These are phyloP conservation scores for Muscicapa adusta DNA, from an alignment of 2,113 vertebrate species.

Conservation along the genomic window DNA sequence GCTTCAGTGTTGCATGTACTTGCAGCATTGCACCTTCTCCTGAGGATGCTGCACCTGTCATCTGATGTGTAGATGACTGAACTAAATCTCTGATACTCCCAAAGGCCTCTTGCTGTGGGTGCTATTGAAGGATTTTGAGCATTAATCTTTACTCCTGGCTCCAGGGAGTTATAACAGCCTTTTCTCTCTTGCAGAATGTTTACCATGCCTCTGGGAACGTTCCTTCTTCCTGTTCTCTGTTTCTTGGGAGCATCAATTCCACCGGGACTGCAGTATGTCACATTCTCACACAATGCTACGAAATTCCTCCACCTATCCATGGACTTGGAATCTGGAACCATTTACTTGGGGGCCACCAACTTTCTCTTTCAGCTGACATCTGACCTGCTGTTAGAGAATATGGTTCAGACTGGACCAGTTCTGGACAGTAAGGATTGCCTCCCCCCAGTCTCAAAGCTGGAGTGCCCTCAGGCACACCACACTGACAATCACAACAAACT, in stretches of 20 bases:
- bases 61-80: background rate
- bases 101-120: background rate
- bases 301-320: conserved; percentile 88
- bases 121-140: background rate
- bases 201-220: conserved; percentile 87
- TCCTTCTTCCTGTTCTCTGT: conserved; percentile 75
- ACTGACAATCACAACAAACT: conserved; percentile 95
- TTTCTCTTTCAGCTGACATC: conserved; percentile 89
- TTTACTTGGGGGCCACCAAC: conserved; percentile 91
- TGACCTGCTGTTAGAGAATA: conserved; percentile 75
- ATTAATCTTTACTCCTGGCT: background rate
- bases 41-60: background rate
- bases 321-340: conserved; percentile 78
- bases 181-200: conserved; percentile 76
- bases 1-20: background rate
- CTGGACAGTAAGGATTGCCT: conserved; percentile 92
- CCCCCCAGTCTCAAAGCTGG: conserved; percentile 82
- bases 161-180: background rate
- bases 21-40: background rate
- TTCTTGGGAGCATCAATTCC: conserved; percentile 63
- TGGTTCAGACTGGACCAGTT: conserved; percentile 83
- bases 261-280: conserved; percentile 57
- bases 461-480: conserved; percentile 86
- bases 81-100: background rate
- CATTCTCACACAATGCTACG: conserved; percentile 79